A percentile compares a stretch with the other conserved stretches of the same genome.
Evolutionary conservation across 1,140 invertebrate genomes (phyloP).

Genomic region (Paramacrobiotus metropolitanus): DNA sequence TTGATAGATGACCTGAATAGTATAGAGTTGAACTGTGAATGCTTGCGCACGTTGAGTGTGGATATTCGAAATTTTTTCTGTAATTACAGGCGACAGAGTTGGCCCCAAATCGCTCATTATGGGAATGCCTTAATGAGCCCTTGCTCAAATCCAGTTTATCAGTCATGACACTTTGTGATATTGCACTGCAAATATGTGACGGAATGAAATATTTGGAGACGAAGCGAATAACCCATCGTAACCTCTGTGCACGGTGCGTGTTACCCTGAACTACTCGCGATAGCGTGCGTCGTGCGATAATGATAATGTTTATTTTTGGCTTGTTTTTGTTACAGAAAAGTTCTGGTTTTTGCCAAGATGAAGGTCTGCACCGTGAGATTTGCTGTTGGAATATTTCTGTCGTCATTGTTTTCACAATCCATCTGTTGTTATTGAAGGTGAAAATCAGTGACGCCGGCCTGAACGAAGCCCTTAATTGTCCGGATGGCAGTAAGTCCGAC

Average conservation of each 20-base stretch:
- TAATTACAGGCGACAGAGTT: conserved; percentile 57
- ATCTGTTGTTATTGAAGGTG: too few relatives aligned
- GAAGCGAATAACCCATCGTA: conserved; percentile 64
- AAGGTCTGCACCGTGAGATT: conserved; percentile 38
- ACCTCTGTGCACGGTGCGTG: background rate
- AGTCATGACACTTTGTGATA: conserved; percentile 62
- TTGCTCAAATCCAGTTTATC: conserved; percentile 63
- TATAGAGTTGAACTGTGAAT: too few relatives aligned
- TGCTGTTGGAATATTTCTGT: too few relatives aligned
- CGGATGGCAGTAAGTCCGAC: too few relatives aligned
- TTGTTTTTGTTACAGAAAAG: conserved; percentile 41
- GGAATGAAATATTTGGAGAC: conserved; percentile 85
- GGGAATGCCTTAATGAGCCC: conserved; percentile 85
- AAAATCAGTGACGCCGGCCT: too few relatives aligned
- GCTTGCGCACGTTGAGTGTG: too few relatives aligned
- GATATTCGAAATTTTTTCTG: too few relatives aligned
- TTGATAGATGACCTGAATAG: too few relatives aligned
- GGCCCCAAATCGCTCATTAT: conserved; percentile 68
- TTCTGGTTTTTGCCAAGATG: conserved; percentile 79
- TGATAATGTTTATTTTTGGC: too few relatives aligned
- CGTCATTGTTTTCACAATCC: too few relatives aligned
- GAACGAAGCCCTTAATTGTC: too few relatives aligned
- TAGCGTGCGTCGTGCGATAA: too few relatives aligned
- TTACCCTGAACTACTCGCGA: background rate
- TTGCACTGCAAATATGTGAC: conserved; percentile 78